phyloP scores from a whole-genome alignment of 2,888 invertebrate genomes.

The Blera fallax region DNA sequence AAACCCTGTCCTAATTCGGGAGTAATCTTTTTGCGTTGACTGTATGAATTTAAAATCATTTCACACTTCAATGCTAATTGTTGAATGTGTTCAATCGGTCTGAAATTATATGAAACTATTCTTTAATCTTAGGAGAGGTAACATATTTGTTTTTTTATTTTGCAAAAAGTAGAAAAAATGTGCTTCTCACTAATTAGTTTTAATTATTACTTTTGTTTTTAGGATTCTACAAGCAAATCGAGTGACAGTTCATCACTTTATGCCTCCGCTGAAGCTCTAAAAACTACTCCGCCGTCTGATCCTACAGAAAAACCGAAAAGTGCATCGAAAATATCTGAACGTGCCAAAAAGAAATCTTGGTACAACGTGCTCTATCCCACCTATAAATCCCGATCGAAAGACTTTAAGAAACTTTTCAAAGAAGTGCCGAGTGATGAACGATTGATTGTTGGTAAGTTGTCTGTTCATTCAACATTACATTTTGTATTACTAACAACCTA shows the following conservation, averaged over 20 bases:
- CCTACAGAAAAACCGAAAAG: constrained; percentile 77
- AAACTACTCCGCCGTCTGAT: constrained; percentile 37
- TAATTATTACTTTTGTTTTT: constrained; percentile 11
- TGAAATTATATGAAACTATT: background rate
- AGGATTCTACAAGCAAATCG: constrained; percentile 74
- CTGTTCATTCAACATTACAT: background rate
- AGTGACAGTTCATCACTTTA: constrained; percentile 73
- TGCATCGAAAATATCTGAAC: constrained; percentile 82
- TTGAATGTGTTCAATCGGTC: background rate
- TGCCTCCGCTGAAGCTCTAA: constrained; percentile 57
- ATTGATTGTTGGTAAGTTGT: constrained; percentile 91
- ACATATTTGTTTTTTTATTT: background rate
- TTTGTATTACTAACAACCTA: too few species aligned
- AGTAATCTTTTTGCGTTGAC: background rate
- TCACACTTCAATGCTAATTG: background rate
- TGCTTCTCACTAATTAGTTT: background rate
- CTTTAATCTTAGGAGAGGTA: background rate
- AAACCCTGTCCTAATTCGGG: background rate
- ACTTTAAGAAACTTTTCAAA: constrained; percentile 95
- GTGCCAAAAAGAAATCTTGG: constrained; percentile 92
- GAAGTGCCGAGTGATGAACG: constrained; percentile 95
- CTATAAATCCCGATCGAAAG: constrained; percentile 95
- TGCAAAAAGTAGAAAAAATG: background rate
- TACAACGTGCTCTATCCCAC: constrained; percentile 94
- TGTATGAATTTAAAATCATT: background rate